These are phyloP conservation scores for Cassiopea andromeda DNA, from an alignment of 30 jellyfish, hydroid and myxozoan genomes.

Conservation along the genomic window DNA sequence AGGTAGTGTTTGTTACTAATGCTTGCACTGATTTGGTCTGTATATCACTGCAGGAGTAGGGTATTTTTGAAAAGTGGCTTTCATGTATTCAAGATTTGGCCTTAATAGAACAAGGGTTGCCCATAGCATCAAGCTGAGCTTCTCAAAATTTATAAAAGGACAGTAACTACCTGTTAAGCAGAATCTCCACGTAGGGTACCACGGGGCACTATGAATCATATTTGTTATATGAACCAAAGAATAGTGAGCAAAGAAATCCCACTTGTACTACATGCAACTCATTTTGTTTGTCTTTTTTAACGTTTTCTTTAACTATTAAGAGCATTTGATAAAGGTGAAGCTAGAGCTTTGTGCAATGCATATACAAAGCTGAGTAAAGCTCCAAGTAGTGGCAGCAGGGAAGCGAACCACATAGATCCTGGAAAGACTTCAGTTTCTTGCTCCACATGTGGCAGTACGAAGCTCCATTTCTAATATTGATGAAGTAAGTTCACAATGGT, in stretches of 20 bases:
- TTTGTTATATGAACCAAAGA: background rate
- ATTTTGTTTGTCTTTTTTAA: background rate
- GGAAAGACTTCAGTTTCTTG: constrained; percentile 28
- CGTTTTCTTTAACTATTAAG: constrained; percentile 4
- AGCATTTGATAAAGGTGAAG: constrained; percentile 20
- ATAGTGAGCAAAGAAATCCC: background rate
- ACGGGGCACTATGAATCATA: background rate
- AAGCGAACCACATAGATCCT: constrained; percentile 33
- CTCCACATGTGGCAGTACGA: constrained; percentile 51
- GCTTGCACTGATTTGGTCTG: background rate
- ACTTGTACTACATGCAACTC: background rate
- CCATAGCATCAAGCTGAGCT: background rate
- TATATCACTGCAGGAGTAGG: background rate
- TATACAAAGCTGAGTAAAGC: constrained; percentile 26
- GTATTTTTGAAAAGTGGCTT: background rate
- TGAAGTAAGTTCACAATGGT: constrained; percentile 10
- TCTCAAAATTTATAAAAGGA: background rate
- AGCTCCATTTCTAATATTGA: constrained; percentile 31
- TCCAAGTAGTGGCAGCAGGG: constrained; percentile 41
- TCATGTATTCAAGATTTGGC: background rate
- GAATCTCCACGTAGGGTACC: background rate
- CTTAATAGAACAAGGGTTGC: background rate
- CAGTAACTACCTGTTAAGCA: background rate
- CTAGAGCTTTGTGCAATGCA: constrained; percentile 9
- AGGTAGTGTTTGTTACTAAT: background rate